A percentile compares a stretch with the other conserved stretches of the same genome.
Conservation (phyloP, 2,113 vertebrate species). For the Phylloscopus trochilus region DNA sequence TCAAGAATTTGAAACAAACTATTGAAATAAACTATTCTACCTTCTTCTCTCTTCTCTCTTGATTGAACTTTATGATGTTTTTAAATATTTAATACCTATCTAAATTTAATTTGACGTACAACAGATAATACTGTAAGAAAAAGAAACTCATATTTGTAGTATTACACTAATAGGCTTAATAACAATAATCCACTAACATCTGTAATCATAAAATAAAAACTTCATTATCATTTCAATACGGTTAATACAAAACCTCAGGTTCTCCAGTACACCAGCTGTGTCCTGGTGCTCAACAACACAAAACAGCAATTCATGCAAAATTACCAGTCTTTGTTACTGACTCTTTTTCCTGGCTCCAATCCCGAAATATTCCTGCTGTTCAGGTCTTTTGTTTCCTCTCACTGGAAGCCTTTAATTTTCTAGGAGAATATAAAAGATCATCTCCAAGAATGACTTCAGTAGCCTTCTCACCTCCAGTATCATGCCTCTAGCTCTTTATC, state of each 20-base stretch:
- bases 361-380: slow-evolving; percentile 73
- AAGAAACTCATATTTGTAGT: slow-evolving; percentile 67
- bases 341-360: slow-evolving; percentile 69
- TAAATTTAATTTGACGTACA: slow-evolving; percentile 49
- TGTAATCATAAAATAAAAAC: slow-evolving; percentile 77
- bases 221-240: slow-evolving; percentile 78
- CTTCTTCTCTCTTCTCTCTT: neutral
- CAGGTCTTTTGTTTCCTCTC: slow-evolving; percentile 72
- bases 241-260: slow-evolving; percentile 74
- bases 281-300: slow-evolving; percentile 69
- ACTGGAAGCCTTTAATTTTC: slow-evolving; percentile 55
- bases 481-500: neutral
- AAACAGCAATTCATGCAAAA: slow-evolving; percentile 77
- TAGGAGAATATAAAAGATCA: slow-evolving; percentile 50
- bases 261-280: slow-evolving; percentile 71
- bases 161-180: slow-evolving; percentile 76
- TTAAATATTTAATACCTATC: neutral
- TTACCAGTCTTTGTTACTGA: slow-evolving; percentile 73
- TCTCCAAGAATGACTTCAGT: slow-evolving; percentile 33
- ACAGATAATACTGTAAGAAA: slow-evolving; percentile 57
- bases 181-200: slow-evolving; percentile 75
- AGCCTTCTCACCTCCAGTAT: slow-evolving; percentile 23
- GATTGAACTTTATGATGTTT: neutral
- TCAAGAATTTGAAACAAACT: neutral
- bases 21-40: neutral